Conservation (phyloP, 2,888 invertebrate genomes). For the Apodemia mormo region DNA sequence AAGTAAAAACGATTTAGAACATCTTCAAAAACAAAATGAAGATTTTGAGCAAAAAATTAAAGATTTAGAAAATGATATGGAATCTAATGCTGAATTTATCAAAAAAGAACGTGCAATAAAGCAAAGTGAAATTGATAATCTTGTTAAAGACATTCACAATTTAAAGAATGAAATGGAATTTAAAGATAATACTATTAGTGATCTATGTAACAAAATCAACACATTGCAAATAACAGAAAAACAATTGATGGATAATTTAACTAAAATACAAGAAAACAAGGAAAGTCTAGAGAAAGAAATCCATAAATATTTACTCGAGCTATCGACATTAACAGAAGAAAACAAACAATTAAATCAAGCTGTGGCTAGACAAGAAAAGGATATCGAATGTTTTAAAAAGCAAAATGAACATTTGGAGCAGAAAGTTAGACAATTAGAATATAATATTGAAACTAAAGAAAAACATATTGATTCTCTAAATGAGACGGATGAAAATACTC, state of each 20-base stretch:
- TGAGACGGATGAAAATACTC: constrained; percentile 41
- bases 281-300: constrained; percentile 27
- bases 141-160: neutral
- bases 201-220: neutral
- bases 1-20: constrained; percentile 30
- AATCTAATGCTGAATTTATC: neutral
- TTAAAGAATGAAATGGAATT: neutral
- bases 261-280: constrained; percentile 21
- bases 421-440: constrained; percentile 45
- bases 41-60: constrained; percentile 25
- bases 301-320: constrained; percentile 37
- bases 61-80: constrained; percentile 19
- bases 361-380: constrained; percentile 39
- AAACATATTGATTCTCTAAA: constrained; percentile 44
- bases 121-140: neutral
- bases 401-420: constrained; percentile 41
- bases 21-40: constrained; percentile 39
- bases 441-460: constrained; percentile 46
- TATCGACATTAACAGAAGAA: constrained; percentile 44
- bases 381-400: constrained; percentile 40
- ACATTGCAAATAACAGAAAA: neutral
- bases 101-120: neutral
- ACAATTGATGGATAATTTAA: neutral
- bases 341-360: constrained; percentile 42
- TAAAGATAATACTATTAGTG: neutral